A percentile compares a stretch with the other conserved stretches of the same genome.
Conservation (phyloP, 1,140 invertebrate genomes). For the Holotrichia oblita region DNA sequence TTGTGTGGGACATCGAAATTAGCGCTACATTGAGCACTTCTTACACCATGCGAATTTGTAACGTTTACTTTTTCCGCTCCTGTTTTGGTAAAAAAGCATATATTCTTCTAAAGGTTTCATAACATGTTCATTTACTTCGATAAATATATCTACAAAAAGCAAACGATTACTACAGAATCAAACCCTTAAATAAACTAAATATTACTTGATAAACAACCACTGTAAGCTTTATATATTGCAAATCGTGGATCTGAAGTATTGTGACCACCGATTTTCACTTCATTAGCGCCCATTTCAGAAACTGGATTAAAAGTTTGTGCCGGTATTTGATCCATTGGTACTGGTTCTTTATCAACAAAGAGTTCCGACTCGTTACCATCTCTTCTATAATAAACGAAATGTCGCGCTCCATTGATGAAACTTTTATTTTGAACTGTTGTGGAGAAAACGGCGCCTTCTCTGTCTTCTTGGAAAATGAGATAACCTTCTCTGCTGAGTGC, state of each 20-base stretch:
- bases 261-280: slow-evolving; percentile 86
- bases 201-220: slow-evolving; percentile 89
- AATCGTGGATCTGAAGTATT: slow-evolving; percentile 83
- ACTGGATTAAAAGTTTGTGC: slow-evolving; percentile 72
- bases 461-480: slow-evolving; percentile 85
- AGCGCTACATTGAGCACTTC: slow-evolving; percentile 81
- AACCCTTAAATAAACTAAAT: background rate
- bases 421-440: slow-evolving; percentile 77
- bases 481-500: slow-evolving; percentile 83
- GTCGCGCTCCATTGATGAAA: slow-evolving; percentile 83
- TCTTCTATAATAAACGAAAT: slow-evolving; percentile 86
- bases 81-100: slow-evolving; percentile 84
- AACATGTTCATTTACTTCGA: slow-evolving; percentile 78
- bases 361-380: slow-evolving; percentile 75
- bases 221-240: slow-evolving; percentile 84
- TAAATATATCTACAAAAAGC: slow-evolving; percentile 74
- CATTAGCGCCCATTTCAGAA: slow-evolving; percentile 74
- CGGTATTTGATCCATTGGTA: slow-evolving; percentile 72
- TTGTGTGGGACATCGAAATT: slow-evolving; percentile 74
- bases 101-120: slow-evolving; percentile 90
- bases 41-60: slow-evolving; percentile 82
- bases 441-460: slow-evolving; percentile 75
- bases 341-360: slow-evolving; percentile 78
- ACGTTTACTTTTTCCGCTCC: slow-evolving; percentile 82
- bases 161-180: slow-evolving; percentile 13